phyloP scores from a whole-genome alignment of 2,113 vertebrate genomes.

The Hyaena hyaena region DNA sequence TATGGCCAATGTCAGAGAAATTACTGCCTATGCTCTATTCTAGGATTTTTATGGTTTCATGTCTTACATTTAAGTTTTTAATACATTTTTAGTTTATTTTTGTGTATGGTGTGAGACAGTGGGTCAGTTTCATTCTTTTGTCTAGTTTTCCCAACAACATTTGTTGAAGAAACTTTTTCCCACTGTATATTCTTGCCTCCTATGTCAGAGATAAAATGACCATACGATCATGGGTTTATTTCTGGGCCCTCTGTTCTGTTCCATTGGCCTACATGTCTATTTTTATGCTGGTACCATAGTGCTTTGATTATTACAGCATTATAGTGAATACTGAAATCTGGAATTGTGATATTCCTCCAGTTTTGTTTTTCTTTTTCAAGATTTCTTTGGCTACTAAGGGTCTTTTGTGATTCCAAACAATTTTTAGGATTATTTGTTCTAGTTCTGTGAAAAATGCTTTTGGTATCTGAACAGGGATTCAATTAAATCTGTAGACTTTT shows the following conservation, averaged over 20 bases:
- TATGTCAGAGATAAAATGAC: background rate
- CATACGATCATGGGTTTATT: background rate
- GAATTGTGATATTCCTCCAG: background rate
- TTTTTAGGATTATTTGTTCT: background rate
- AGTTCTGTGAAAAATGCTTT: background rate
- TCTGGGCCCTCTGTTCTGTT: background rate
- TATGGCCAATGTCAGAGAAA: background rate
- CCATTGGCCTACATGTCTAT: background rate
- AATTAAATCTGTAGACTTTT: background rate
- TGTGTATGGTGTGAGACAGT: background rate
- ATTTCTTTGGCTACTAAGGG: background rate
- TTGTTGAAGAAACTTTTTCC: background rate
- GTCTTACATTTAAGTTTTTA: background rate
- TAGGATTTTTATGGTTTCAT: background rate
- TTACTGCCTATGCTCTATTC: background rate
- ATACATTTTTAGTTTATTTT: background rate
- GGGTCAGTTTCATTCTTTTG: background rate
- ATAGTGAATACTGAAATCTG: background rate
- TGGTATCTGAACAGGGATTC: background rate
- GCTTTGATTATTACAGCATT: background rate
- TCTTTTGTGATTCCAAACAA: background rate
- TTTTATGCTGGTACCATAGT: background rate
- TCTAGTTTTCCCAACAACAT: background rate
- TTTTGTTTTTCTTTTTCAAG: background rate
- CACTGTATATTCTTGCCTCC: background rate